Percentiles rank a stretch among this genome's conserved stretches.
Evolutionary conservation across 2,113 vertebrate genomes (phyloP).

Genomic region (cat (Felis catus)): DNA sequence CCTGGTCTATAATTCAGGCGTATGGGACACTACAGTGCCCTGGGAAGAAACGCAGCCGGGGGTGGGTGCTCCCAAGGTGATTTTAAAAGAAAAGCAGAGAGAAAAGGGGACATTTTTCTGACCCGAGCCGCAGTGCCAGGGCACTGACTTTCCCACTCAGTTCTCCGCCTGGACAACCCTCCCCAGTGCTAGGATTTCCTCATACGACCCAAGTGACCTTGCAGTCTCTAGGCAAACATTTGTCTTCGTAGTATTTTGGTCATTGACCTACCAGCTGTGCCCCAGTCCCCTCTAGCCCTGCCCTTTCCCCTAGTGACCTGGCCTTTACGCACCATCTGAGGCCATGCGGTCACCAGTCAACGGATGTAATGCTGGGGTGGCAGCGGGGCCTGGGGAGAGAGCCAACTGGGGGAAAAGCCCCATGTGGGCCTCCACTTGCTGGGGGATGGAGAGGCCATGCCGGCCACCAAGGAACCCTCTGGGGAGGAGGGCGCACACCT

Average conservation of each 20-base stretch:
- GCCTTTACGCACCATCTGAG: neutral
- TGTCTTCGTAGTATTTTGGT: neutral
- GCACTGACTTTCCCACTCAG: neutral
- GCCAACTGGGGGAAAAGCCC: neutral
- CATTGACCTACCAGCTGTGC: neutral
- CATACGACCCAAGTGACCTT: neutral
- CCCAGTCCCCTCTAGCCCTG: neutral
- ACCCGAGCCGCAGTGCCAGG: neutral
- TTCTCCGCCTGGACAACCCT: neutral
- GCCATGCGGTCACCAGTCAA: neutral
- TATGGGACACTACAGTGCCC: neutral
- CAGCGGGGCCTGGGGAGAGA: neutral
- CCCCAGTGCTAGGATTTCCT: neutral
- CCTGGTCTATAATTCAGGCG: neutral
- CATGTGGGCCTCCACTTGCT: neutral
- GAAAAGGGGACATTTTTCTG: neutral
- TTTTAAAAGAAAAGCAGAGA: neutral
- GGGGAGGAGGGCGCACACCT: neutral
- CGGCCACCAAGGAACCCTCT: neutral
- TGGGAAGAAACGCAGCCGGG: accelerated
- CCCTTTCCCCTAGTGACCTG: neutral
- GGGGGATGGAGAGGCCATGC: neutral
- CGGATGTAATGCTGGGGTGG: neutral
- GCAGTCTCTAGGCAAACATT: neutral
- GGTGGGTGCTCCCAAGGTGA: neutral